These are phyloP conservation scores for Ophion ellenae DNA, from an alignment of 2,888 invertebrate species.

Conservation along the genomic window DNA sequence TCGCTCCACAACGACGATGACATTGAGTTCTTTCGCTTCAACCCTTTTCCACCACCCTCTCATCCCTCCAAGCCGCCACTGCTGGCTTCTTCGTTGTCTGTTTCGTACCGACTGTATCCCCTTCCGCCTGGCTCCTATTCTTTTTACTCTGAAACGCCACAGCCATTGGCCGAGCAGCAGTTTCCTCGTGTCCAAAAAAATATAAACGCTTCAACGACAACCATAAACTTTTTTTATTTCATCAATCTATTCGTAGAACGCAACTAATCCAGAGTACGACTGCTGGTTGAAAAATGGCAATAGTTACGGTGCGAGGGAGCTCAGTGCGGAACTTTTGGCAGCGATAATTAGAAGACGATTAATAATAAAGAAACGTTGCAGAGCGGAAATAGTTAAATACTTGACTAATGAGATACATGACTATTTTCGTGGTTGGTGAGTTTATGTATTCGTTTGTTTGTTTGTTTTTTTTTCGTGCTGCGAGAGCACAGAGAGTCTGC, in stretches of 20 bases:
- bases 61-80: conserved; percentile 56
- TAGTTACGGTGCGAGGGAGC: no score
- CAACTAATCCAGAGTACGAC: no score
- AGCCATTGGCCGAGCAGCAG: conserved; percentile 23
- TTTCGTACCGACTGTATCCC: conserved; percentile 52
- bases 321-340: no score
- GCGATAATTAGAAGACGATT: conserved; percentile 18
- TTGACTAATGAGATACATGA: conserved; percentile 42
- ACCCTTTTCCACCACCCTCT: conserved; percentile 53
- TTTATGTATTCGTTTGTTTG: conserved; percentile 9
- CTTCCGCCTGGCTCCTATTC: conserved; percentile 5
- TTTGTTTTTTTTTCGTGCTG: background rate
- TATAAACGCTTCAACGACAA: background rate
- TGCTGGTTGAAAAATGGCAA: no score
- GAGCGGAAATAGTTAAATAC: conserved; percentile 26
- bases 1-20: conserved; percentile 61
- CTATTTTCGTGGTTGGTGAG: conserved; percentile 23
- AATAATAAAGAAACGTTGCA: background rate
- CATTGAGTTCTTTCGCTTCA: conserved; percentile 54
- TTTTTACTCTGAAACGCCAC: background rate
- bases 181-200: background rate
- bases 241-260: no score
- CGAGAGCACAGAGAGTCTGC: conserved; percentile 19
- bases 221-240: no score
- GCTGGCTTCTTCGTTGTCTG: conserved; percentile 58